Percentiles rank a stretch among this genome's conserved stretches.
phyloP scores from a whole-genome alignment of 23 tunicate species.

The Botrylloides violaceus region DNA sequence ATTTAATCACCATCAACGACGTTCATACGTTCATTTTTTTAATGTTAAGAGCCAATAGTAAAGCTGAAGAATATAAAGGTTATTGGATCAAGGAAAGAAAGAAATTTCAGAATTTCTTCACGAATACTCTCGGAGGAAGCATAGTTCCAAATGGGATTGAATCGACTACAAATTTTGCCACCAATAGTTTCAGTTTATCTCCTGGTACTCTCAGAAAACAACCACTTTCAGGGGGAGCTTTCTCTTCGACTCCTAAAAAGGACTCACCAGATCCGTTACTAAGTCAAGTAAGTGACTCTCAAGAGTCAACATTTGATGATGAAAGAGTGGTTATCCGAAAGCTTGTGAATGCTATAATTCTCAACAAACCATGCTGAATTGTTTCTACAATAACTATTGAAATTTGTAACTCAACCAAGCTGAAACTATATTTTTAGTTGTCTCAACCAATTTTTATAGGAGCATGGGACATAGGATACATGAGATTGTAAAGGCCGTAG shows the following conservation, averaged over 20 bases:
- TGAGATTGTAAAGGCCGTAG: too few relatives aligned
- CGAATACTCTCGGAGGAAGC: constrained; percentile 36
- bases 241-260: constrained; percentile 13
- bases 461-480: too few relatives aligned
- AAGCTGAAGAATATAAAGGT: constrained; percentile 31
- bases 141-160: not conserved
- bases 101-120: constrained; percentile 34
- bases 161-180: not conserved
- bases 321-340: too few relatives aligned
- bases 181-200: not conserved
- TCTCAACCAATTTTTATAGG: too few relatives aligned
- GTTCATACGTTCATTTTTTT: too few relatives aligned
- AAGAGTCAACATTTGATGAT: too few relatives aligned
- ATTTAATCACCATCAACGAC: too few relatives aligned
- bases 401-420: too few relatives aligned
- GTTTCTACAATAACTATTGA: too few relatives aligned
- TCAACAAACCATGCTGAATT: too few relatives aligned
- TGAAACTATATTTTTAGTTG: too few relatives aligned
- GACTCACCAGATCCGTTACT: constrained; percentile 4
- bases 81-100: constrained; percentile 40
- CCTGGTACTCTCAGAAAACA: not conserved
- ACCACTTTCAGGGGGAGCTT: constrained; percentile 9
- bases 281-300: constrained; percentile 4
- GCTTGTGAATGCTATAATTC: too few relatives aligned
- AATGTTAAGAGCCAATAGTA: constrained; percentile 29